Evolutionary conservation across 2,888 invertebrate species (phyloP), one percentile per base, ranked within the genome.

Genomic region (Latheticus oryzae): DNA sequence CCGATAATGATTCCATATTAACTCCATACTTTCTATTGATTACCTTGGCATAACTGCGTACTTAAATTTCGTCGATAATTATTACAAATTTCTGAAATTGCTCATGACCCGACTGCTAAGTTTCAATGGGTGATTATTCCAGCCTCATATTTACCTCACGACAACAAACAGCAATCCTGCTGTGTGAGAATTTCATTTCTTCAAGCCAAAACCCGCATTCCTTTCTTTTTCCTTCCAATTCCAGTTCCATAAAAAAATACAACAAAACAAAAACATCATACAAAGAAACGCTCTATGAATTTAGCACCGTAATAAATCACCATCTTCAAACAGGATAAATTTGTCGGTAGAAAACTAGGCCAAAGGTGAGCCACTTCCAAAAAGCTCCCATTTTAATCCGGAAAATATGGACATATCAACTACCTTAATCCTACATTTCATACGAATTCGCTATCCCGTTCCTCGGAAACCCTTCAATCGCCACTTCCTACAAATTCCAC

Each of bases 161-260:
- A 35, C n/a, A n/a, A n/a, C n/a, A n/a, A n/a, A n/a, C 21, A 5
- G 4, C 21, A 5, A n/a, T 21, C 45, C 32, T 30, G 45, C 30
- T 12, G 45, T 21, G 45, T 11, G 32, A 43, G 21, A 45, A 21
- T 21, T 32, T n/a, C n/a, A n/a, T n/a, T n/a, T 45, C 32, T 30
- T 8, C 17, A 16, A 32, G 11, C 19, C 19, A 8, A 45, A 45
- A 13, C 43, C 32, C 32, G 21, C 45, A 45, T 45, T 45, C 45
- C 45, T 12, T 17, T 32, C 45, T 32, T 45, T 42, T 45, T 45
- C 28, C 28, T 11, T 28, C 12, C 28, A 28, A 11, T 45, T 45
- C 9, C 9, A 38, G 5, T 38, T 8, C 23, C 23, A 7, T 5
- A 12, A 35, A 13, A 35, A 15, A 23, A 11, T 16, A 24, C n/a